Evolutionary conservation across 2,113 vertebrate genomes (phyloP).

Genomic region (Engystomops pustulosus): DNA sequence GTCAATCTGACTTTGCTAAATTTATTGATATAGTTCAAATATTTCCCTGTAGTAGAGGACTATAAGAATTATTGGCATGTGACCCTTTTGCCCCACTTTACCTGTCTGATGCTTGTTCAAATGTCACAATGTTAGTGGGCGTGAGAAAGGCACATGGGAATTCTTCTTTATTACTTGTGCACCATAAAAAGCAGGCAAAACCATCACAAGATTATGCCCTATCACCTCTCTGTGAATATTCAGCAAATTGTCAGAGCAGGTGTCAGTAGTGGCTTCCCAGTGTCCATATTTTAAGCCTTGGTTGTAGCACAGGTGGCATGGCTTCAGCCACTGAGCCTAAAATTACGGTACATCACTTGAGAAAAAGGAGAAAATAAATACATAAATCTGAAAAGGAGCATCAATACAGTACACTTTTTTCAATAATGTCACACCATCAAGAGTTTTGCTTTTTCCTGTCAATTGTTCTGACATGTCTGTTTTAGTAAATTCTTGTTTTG

Average conservation of each 20-base stretch:
- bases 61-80: neutral
- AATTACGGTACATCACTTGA: conserved; percentile 3
- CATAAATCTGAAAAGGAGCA: too few relatives aligned
- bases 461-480: too few relatives aligned
- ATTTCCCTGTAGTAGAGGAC: too few relatives aligned
- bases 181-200: neutral
- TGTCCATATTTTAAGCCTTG: conserved; percentile 13
- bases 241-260: conserved; percentile 7
- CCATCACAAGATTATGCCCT: neutral
- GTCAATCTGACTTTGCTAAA: too few relatives aligned
- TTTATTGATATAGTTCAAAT: too few relatives aligned
- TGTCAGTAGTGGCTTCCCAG: neutral
- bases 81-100: neutral
- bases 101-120: conserved; percentile 3
- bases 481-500: too few relatives aligned
- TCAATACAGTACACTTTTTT: too few relatives aligned
- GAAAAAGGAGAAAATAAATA: neutral
- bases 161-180: conserved; percentile 15
- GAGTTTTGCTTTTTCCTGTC: too few relatives aligned
- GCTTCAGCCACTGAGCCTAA: neutral
- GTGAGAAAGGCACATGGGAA: conserved; percentile 3
- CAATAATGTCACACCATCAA: too few relatives aligned
- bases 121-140: neutral
- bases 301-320: conserved; percentile 26
- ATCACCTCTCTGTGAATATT: neutral